Base-by-base conservation (phyloP, 2,797 vertebrate genomes). In the Sebastes wilsoni region DNA sequence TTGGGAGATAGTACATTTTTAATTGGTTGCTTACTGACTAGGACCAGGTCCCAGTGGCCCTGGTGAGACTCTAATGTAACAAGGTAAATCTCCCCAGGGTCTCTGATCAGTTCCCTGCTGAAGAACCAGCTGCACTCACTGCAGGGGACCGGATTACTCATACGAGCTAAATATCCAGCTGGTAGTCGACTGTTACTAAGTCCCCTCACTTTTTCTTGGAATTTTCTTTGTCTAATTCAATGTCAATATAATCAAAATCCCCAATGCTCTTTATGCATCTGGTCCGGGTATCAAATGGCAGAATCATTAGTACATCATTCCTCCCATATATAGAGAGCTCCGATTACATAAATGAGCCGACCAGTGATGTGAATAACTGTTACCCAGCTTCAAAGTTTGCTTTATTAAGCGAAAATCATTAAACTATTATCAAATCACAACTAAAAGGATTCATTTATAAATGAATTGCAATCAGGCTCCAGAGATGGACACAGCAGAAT, bases 41-140 rank as follows among this genome's bases (percentile, higher is more conserved):
- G 28, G 59, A 82, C 16, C 64, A 56, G 56, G 9, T 72, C 72
- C 70, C 65, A 67, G 55, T 16, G 42, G 72, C 54, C 88, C 87
- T 84, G 84, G 65, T 87, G 79, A 90, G 87, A 79, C 80, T 85
- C 72, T 89, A 92, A 90, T 90, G 86, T 80, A 89, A 92, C 88
- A 86, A 88, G 77, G 82, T 88, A 89, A 87, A 89, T 81, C 83
- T 83, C 87, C 66, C 79, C 25, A n/a, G 72, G 88, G 83, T 77
- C 64, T 91, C 85, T 92, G 92, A 92, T 92, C 82, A 58, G 83
- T 80, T 88, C 90, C 90, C 91, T 83, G 85, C 89, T 86, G 80
- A 89, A 89, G 55, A 18, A 87, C 76, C 92, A 93, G 90, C 90
- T 93, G 92, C 70, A 77, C 62, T 86, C 86, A 77, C 87, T 60